Percentiles rank a stretch among this genome's conserved stretches.
These are phyloP conservation scores for Habropoda laboriosa DNA, from an alignment of 1,140 invertebrate genomes.

Conservation along the genomic window DNA sequence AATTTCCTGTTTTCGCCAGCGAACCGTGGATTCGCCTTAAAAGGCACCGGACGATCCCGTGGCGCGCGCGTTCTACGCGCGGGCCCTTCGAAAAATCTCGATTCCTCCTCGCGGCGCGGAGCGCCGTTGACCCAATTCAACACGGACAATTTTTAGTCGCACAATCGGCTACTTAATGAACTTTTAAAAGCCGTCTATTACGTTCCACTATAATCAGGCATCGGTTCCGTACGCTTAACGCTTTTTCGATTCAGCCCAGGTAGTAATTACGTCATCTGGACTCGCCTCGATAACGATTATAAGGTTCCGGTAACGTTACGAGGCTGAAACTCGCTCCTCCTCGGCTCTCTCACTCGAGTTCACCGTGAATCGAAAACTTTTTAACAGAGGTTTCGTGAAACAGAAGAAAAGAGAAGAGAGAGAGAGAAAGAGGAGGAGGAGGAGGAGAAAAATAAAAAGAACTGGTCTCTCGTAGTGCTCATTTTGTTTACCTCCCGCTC, in stretches of 20 bases:
- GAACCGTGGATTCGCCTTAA: slow-evolving; percentile 20
- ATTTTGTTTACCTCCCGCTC: neutral
- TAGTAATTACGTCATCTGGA: slow-evolving; percentile 39
- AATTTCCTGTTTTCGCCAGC: slow-evolving; percentile 7
- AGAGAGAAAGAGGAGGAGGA: no score
- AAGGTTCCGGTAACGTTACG: slow-evolving; percentile 32
- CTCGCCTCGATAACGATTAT: slow-evolving; percentile 28
- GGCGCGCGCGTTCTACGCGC: neutral
- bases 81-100: slow-evolving; percentile 7
- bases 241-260: slow-evolving; percentile 31
- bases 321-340: neutral
- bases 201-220: slow-evolving; percentile 41
- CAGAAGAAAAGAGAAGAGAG: neutral
- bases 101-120: no score
- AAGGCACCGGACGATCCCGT: slow-evolving; percentile 1
- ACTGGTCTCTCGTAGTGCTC: neutral
- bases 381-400: neutral
- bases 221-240: slow-evolving; percentile 33
- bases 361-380: slow-evolving; percentile 28
- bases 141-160: slow-evolving; percentile 19
- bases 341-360: neutral
- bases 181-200: slow-evolving; percentile 51
- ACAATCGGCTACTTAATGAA: slow-evolving; percentile 44
- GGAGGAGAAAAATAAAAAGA: neutral
- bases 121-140: slow-evolving; percentile 28